Evolutionary conservation across 2,888 invertebrate species (phyloP).

Genomic region (Notocelia uddmanniana): DNA sequence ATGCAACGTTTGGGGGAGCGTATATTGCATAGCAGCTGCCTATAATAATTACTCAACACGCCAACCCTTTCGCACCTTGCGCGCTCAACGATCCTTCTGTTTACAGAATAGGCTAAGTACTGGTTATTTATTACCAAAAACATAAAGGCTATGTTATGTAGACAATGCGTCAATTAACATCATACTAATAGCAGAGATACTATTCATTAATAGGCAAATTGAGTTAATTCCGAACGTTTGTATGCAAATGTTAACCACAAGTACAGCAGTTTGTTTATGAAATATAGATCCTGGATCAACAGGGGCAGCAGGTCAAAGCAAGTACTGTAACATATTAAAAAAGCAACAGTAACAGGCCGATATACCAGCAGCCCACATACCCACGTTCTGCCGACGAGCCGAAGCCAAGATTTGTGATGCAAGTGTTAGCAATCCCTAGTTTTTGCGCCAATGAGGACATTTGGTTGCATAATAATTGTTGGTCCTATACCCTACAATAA

Average conservation of each 20-base stretch:
- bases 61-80: slow-evolving; percentile 84
- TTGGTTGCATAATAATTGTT: too few species aligned
- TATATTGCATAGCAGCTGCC: slow-evolving; percentile 74
- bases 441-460: too few species aligned
- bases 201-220: slow-evolving; percentile 16
- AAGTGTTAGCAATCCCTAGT: too few species aligned
- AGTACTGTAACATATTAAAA: too few species aligned
- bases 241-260: background rate
- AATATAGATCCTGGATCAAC: too few species aligned
- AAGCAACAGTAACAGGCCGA: too few species aligned
- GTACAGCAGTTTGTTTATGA: too few species aligned
- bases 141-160: background rate
- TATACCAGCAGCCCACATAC: too few species aligned
- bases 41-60: slow-evolving; percentile 78
- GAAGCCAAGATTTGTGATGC: too few species aligned
- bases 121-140: slow-evolving; percentile 52
- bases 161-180: slow-evolving; percentile 14
- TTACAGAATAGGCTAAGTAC: slow-evolving; percentile 57
- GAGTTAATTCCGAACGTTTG: slow-evolving; percentile 3
- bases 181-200: slow-evolving; percentile 8
- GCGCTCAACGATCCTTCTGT: slow-evolving; percentile 58
- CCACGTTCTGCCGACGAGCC: too few species aligned
- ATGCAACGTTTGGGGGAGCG: slow-evolving; percentile 74
- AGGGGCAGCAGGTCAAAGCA: too few species aligned
- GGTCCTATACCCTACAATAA: too few species aligned